A percentile compares a stretch with the other conserved stretches of the same genome.
phyloP scores from a whole-genome alignment of 2,797 vertebrate species.

The Pseudomugil gertrudae region DNA sequence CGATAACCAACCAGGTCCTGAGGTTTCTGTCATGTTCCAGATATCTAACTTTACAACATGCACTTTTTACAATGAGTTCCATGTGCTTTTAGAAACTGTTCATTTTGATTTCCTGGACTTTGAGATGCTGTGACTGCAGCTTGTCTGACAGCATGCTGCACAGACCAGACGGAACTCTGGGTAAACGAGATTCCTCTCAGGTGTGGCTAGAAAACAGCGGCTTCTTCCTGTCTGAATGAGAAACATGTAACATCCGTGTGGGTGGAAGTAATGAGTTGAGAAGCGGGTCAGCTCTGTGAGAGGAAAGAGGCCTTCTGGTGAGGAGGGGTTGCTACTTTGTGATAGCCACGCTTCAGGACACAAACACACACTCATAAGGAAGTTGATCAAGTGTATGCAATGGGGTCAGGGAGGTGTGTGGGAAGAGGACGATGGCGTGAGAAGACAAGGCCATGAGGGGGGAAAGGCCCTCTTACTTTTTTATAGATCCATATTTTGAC shows the following conservation, averaged over 20 bases:
- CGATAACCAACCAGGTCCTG: too few species aligned
- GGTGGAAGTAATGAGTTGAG: slow-evolving; percentile 81
- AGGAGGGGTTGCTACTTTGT: slow-evolving; percentile 77
- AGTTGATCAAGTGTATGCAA: slow-evolving; percentile 69
- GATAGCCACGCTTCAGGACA: slow-evolving; percentile 83
- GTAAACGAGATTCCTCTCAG: neutral
- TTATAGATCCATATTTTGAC: slow-evolving; percentile 51
- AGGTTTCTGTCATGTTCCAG: too few species aligned
- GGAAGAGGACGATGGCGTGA: slow-evolving; percentile 57
- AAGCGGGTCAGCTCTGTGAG: slow-evolving; percentile 80
- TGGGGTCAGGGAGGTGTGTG: slow-evolving; percentile 67
- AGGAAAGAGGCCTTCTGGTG: slow-evolving; percentile 77
- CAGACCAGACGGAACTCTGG: neutral
- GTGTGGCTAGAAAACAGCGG: neutral
- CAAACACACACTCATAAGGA: slow-evolving; percentile 58
- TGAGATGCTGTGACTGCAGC: neutral
- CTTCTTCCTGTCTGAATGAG: neutral
- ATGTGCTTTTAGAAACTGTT: neutral
- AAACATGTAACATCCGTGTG: neutral
- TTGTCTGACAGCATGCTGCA: neutral
- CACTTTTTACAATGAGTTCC: neutral
- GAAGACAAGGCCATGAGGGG: slow-evolving; percentile 31
- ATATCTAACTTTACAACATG: neutral
- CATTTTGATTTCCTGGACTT: neutral
- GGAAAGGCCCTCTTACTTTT: slow-evolving; percentile 57